Base-by-base conservation (phyloP, 2,888 invertebrate species). In the Poecilobothrus nobilitatus region DNA sequence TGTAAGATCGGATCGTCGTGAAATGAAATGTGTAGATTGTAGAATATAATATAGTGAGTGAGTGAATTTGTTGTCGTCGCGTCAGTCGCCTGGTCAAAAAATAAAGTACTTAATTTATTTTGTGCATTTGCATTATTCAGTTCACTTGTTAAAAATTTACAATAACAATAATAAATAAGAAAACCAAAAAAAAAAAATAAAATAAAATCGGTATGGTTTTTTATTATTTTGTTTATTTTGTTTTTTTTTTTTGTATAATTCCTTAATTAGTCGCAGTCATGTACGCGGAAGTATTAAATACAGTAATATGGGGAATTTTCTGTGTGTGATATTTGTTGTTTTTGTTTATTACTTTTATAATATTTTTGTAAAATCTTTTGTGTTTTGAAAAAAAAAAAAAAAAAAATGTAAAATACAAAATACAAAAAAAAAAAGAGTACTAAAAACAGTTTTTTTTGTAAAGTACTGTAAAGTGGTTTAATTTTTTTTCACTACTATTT, bases 181-280 rank as follows among this genome's bases (percentile, higher is more conserved):
- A 37, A 44, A 22, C 27, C 41, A 67, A 67, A 33, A 22, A 20
- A 53, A 41, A 22, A 22, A 65, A 53, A n/a, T 34, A 65, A 64
- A 69, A 53, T 53, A 66, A 63, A 37, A 66, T 20, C 12, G 27
- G 66, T 66, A 22, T 68, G 65, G 41, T 65, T 69, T 69, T 70
- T 66, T 27, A n/a, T 61, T 63, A 34, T 63, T 37, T 15, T n/a
- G 1, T 44, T 44, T 44, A 44, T 44, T 44, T 44, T 44, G 10
- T n/a, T 53, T 18, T n/a, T 53, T 53, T 53, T 53, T 53, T 65
- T 67, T 20, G 41, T 53, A 7, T 37, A 22, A 66, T 67, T 67
- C 64, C 63, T 66, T 69, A 66, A 69, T 70, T 70, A 70, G 68
- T 70, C 64, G 63, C 64, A 70, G 66, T 70, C 61, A 33, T 70